Base-by-base conservation (phyloP, 1,140 invertebrate genomes). In the Leptinotarsa undecemlineata region DNA sequence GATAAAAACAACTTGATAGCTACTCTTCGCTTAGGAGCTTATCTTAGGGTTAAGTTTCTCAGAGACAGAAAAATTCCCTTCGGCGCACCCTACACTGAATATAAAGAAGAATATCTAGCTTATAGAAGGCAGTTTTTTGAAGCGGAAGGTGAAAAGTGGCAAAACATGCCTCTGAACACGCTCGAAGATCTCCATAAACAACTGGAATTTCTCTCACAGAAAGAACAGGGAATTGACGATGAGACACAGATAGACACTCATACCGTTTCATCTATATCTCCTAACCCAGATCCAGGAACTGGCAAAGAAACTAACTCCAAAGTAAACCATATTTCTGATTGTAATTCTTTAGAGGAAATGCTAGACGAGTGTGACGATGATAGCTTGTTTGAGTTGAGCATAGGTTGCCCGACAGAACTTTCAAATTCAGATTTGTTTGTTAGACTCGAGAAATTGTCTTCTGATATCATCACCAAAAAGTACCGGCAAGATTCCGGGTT, bases 121-220 rank as follows among this genome's bases (percentile, higher is more conserved):
- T 79, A 64, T 20, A 47, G 68, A n/a, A 75, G 63, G 20, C 48
- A 75, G 8, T 79, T 75, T 23, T 77, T 79, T 33, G 68, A 75
- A 57, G 66, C 68, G 48, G 78, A 79, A 62, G 69, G 23, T 11
- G 72, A 75, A 26, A 76, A 77, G 68, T 75, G 76, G 62, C 78
- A 79, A 47, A 79, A 79, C 72, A 77, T 79, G 75, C 78, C 78
- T 48, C 72, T 77, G n/a, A 66, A 66, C n/a, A 77, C 60, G 60
- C 51, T 71, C 11, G 68, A 71, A 19, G 74, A 79, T 47, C 63
- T 75, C 17, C 63, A 68, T 48, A 72, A 62, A 42, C 60, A 64
- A 23, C 15, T 64, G 2, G 23, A 72, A 19, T 72, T 21, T 60
- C 69, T 71, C n/a, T 20, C 69, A 3, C 3, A 61, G 13, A 61